A percentile compares a stretch with the other conserved stretches of the same genome.
phyloP scores from a whole-genome alignment of 2,888 invertebrate species.

The Unio delphinus region DNA sequence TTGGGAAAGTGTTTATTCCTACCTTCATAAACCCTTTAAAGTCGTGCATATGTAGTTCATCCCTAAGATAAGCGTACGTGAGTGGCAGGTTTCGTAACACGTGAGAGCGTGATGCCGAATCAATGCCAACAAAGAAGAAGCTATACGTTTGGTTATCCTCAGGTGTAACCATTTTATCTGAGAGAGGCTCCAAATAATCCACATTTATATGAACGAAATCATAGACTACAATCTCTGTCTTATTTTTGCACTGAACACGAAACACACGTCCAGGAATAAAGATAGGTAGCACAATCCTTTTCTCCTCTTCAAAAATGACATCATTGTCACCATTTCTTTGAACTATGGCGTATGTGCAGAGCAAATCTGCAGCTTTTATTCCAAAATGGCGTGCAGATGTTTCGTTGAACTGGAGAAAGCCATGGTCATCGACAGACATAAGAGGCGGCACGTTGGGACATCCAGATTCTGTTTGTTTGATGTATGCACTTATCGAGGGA shows the following conservation, averaged over 20 bases:
- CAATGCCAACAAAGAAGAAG: slow-evolving; percentile 22
- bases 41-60: slow-evolving; percentile 24
- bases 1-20: slow-evolving; percentile 38
- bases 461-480: no score
- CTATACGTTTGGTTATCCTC: slow-evolving; percentile 20
- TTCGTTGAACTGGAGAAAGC: slow-evolving; percentile 13
- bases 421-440: slow-evolving; percentile 15
- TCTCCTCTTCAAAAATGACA: slow-evolving; percentile 1
- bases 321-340: background rate
- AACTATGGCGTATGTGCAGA: no score
- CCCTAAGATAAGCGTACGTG: slow-evolving; percentile 29
- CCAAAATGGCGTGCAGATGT: background rate
- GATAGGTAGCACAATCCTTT: slow-evolving; percentile 13
- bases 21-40: slow-evolving; percentile 40
- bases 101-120: slow-evolving; percentile 23
- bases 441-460: slow-evolving; percentile 2
- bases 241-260: slow-evolving; percentile 14
- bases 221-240: slow-evolving; percentile 9
- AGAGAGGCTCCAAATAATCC: slow-evolving; percentile 4
- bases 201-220: slow-evolving; percentile 25
- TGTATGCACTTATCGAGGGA: no score
- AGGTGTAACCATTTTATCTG: background rate
- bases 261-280: slow-evolving; percentile 16
- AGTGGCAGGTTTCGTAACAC: slow-evolving; percentile 30
- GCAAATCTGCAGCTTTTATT: no score